These are phyloP conservation scores for Dermochelys coriacea DNA, from an alignment of 2,797 vertebrate species.

Conservation along the genomic window DNA sequence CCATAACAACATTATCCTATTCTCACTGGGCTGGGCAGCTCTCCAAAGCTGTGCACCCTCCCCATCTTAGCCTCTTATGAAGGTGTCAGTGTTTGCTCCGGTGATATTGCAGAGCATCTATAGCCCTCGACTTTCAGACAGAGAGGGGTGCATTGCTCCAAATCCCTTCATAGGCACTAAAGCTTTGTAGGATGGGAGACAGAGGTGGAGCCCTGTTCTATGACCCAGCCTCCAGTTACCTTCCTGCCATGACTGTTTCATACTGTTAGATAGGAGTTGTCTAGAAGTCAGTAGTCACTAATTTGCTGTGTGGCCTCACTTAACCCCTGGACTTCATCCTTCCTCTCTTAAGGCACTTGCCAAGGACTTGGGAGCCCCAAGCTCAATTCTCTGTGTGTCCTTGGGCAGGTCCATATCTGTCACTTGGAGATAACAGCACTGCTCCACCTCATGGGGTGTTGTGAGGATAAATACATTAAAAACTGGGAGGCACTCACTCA, in stretches of 20 bases:
- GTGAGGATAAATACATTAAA: neutral
- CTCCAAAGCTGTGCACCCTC: neutral
- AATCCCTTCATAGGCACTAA: neutral
- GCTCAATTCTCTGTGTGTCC: neutral
- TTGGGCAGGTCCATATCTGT: neutral
- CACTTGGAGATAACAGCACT: neutral
- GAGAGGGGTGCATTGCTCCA: neutral
- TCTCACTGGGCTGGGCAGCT: rapidly evolving
- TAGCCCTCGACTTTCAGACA: neutral
- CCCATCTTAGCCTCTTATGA: neutral
- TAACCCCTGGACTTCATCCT: neutral
- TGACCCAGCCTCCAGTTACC: neutral
- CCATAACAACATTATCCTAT: neutral
- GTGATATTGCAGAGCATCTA: neutral
- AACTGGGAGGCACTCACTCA: neutral
- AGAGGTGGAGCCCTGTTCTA: neutral
- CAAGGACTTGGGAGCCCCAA: neutral
- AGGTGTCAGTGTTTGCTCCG: neutral
- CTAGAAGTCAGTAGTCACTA: neutral
- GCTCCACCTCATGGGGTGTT: neutral
- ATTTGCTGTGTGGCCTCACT: neutral
- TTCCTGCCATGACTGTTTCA: neutral
- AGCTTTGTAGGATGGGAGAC: neutral
- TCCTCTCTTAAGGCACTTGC: neutral
- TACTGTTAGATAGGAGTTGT: neutral